Evolutionary conservation across 2,888 invertebrate genomes (phyloP).

Genomic region (Rhagonycha fulva): DNA sequence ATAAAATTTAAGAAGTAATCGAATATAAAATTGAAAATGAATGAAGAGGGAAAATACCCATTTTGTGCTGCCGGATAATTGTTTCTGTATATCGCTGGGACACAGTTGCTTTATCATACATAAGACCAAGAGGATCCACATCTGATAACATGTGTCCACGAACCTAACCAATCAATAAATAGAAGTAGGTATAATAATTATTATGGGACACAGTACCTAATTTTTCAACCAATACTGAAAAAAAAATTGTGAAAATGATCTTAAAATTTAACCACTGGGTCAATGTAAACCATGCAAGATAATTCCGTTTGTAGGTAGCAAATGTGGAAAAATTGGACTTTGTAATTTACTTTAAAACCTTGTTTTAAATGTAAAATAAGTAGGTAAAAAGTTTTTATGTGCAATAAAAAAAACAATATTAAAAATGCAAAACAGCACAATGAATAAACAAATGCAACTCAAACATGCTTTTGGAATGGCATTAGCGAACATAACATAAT

Average conservation of each 20-base stretch:
- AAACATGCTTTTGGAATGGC: neutral
- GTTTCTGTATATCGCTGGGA: neutral
- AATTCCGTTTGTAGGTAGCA: neutral
- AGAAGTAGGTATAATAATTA: neutral
- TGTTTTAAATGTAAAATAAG: neutral
- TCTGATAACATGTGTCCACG: neutral
- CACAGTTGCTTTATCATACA: neutral
- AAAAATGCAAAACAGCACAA: neutral
- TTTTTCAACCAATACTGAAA: neutral
- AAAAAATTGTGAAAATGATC: neutral
- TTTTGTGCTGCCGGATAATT: neutral
- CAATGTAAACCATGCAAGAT: neutral
- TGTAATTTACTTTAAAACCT: neutral
- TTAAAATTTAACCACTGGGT: neutral
- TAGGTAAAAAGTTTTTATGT: neutral
- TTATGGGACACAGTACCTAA: neutral
- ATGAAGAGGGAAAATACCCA: neutral
- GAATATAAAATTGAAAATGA: neutral
- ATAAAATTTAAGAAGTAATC: neutral
- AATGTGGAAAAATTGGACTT: neutral
- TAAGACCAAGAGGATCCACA: neutral
- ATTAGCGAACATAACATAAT: neutral
- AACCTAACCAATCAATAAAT: neutral
- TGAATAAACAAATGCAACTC: neutral
- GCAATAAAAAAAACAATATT: neutral